Evolutionary conservation across 2,113 vertebrate species (phyloP).

Genomic region (Apistogramma diplotaenia): DNA sequence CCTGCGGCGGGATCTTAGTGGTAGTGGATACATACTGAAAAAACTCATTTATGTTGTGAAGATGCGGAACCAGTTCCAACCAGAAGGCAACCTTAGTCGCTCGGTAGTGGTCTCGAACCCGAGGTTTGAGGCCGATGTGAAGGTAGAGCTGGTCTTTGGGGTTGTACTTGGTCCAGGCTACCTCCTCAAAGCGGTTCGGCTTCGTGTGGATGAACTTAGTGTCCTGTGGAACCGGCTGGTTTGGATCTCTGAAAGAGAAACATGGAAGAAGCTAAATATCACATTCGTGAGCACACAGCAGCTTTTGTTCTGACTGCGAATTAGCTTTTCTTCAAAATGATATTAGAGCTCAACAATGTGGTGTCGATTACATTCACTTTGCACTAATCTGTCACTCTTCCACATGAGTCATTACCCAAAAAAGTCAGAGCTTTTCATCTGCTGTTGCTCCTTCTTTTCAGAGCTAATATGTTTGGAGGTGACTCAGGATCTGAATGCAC

Average conservation of each 20-base stretch:
- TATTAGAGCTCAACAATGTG: not conserved
- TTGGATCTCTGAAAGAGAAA: conserved; percentile 84
- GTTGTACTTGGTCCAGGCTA: conserved; percentile 97
- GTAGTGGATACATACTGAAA: conserved; percentile 95
- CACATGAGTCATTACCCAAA: not conserved
- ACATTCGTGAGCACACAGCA: not conserved
- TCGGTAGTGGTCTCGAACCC: conserved; percentile 92
- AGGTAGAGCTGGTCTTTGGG: conserved; percentile 96
- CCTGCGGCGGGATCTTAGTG: conserved; percentile 92
- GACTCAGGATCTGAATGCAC: not conserved
- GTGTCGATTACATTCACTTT: not conserved
- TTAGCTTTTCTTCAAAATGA: not conserved
- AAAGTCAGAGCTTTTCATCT: not conserved
- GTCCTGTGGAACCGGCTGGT: conserved; percentile 94
- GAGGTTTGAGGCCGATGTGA: conserved; percentile 92
- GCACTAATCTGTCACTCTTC: not conserved
- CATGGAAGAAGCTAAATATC: not conserved
- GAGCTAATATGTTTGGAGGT: not conserved
- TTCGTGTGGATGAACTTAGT: conserved; percentile 98
- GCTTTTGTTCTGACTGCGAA: not conserved
- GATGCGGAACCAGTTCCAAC: conserved; percentile 91
- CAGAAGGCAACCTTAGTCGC: conserved; percentile 98
- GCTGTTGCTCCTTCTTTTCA: not conserved
- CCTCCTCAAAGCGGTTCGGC: conserved; percentile 95
- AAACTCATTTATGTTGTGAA: conserved; percentile 93